Evolutionary conservation across 2,888 invertebrate genomes (phyloP).

Genomic region (Eupithecia tripunctaria): DNA sequence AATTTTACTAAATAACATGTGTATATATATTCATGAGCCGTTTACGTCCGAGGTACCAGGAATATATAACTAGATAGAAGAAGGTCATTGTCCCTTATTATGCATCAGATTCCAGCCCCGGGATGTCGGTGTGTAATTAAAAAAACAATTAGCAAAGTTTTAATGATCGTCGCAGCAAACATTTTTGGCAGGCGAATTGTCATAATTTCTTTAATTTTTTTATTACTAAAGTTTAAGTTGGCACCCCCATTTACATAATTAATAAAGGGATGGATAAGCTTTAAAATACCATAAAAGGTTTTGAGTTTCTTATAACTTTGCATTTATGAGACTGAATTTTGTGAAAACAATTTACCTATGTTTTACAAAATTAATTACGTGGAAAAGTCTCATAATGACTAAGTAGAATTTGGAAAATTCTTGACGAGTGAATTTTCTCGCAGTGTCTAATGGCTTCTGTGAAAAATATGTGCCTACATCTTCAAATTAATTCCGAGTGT

Average conservation of each 20-base stretch:
- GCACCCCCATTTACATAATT: slow-evolving; percentile 16
- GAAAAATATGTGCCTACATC: not conserved
- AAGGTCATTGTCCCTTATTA: slow-evolving; percentile 38
- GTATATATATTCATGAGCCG: slow-evolving; percentile 53
- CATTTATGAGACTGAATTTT: not conserved
- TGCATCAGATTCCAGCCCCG: slow-evolving; percentile 15
- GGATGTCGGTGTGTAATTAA: slow-evolving; percentile 47
- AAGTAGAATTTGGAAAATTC: not conserved
- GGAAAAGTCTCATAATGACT: not conserved
- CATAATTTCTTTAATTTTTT: slow-evolving; percentile 29
- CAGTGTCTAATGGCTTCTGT: not conserved
- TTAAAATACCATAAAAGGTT: not conserved
- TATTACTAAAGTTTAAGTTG: slow-evolving; percentile 24
- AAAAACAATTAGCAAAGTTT: slow-evolving; percentile 57
- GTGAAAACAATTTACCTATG: not conserved
- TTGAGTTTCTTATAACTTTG: not conserved
- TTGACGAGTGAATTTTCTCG: not conserved
- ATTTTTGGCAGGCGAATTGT: slow-evolving; percentile 32
- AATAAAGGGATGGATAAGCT: slow-evolving; percentile 2
- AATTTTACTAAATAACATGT: slow-evolving; percentile 37
- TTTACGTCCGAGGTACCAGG: slow-evolving; percentile 47
- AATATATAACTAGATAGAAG: slow-evolving; percentile 38
- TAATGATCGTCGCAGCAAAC: slow-evolving; percentile 44
- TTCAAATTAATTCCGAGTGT: not conserved
- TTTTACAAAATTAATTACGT: not conserved